These are phyloP conservation scores for Cheiracanthium punctorium DNA, from an alignment of 2,888 invertebrate genomes.

Conservation along the genomic window DNA sequence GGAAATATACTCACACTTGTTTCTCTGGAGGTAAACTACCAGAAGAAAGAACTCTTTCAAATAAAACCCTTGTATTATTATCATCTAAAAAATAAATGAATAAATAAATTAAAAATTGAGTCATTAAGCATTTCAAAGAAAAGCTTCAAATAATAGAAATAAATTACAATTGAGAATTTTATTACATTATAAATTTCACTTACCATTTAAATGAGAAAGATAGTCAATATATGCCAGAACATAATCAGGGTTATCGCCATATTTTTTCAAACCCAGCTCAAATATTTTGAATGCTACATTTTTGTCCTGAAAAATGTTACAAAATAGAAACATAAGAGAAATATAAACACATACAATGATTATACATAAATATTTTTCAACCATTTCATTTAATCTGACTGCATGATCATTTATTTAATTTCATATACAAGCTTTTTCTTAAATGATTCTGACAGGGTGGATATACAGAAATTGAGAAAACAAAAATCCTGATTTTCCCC, in stretches of 20 bases:
- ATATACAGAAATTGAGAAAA: no score
- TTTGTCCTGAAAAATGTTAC: constrained; percentile 81
- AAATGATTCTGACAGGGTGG: no score
- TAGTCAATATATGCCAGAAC: constrained; percentile 97
- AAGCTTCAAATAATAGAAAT: background rate
- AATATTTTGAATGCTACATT: constrained; percentile 97
- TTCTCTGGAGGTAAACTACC: constrained; percentile 92
- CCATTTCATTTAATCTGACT: no score
- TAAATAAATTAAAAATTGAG: background rate
- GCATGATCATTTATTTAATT: no score
- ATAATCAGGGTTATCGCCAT: constrained; percentile 95
- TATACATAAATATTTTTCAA: no score
- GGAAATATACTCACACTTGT: constrained; percentile 82
- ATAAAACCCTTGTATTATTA: constrained; percentile 99
- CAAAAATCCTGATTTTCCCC: no score
- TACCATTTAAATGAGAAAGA: constrained; percentile 95
- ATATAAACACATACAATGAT: background rate
- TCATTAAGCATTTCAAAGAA: no score
- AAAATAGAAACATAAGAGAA: background rate
- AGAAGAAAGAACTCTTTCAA: constrained; percentile 95
- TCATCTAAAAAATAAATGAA: constrained; percentile 84
- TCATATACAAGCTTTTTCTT: no score
- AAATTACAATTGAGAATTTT: background rate
- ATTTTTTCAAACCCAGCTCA: constrained; percentile 97
- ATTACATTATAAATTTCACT: constrained; percentile 47